Base-by-base conservation (phyloP, 2,888 invertebrate genomes). In the Leptopterna dolabrata region DNA sequence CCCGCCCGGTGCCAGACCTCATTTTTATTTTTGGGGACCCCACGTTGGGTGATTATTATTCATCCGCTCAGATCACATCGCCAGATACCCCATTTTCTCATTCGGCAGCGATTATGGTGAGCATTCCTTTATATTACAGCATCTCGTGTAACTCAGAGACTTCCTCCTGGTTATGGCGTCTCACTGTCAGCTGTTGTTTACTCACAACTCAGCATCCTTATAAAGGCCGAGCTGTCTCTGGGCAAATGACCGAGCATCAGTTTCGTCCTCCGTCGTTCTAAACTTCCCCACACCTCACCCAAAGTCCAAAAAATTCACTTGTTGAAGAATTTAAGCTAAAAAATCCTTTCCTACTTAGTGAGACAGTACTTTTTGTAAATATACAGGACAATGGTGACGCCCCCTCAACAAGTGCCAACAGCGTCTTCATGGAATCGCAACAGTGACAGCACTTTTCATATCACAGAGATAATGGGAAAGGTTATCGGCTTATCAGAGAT, bases 101-200 rank as follows among this genome's bases (percentile, higher is more conserved):
- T 24, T 27, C 41, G 41, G 19, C 78, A 43, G 43, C 78, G 45
- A 78, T 45, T 45, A 78, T 78, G 78, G 78, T 78, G n/a, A 78
- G 78, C 14, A 14, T 24, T 27, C n/a, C 24, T 16, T 78, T 30
- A 1, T n/a, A 76, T n/a, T 16, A 9, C 16, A 73, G 16, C 13
- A 19, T 70, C 41, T 76, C 30, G n/a, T 19, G 27, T 63, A 27
- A 63, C 24, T 51, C 51, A 9, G 11, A 63, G 51, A 51, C 27
- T 11, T 63, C 7, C 27, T 24, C 7, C 27, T 24, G 24, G 24
- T 1, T 24, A 63, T 63, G 63, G 63, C 63, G 63, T 36, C 30
- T n/a, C 19, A 43, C 27, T 45, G 78, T 78, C 78, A 78, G 78
- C 78, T 78, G 78, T 78, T 78, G 78, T 78, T 78, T 78, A 78